Evolutionary conservation across 2,113 vertebrate species (phyloP).

Genomic region (Nipponia nippon): DNA sequence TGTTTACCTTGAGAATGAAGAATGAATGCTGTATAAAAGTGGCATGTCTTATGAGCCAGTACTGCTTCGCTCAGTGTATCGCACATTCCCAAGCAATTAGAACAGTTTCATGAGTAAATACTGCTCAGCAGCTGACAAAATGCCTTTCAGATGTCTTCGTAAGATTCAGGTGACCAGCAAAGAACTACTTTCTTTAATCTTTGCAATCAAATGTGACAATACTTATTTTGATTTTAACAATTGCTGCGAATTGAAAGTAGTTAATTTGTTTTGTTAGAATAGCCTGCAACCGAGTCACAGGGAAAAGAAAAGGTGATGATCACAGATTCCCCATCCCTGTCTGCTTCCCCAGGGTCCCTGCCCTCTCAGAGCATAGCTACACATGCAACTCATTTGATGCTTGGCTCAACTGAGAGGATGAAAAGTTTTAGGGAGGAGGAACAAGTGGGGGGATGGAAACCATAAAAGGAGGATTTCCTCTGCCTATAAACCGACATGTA

Average conservation of each 20-base stretch:
- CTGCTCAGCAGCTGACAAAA: slow-evolving; percentile 47
- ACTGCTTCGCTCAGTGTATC: background rate
- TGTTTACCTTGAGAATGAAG: background rate
- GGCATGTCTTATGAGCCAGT: background rate
- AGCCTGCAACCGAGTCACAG: background rate
- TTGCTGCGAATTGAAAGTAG: background rate
- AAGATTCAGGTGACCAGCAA: background rate
- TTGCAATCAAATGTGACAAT: background rate
- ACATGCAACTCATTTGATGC: background rate
- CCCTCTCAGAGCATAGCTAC: background rate
- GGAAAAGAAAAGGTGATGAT: background rate
- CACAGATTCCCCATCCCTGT: background rate
- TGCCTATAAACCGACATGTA: background rate
- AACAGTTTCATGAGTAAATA: slow-evolving; percentile 34
- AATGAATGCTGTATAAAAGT: background rate
- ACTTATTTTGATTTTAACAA: background rate
- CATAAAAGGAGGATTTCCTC: background rate
- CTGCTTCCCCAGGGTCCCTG: background rate
- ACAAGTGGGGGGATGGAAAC: background rate
- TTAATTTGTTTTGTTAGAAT: background rate
- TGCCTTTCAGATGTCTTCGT: slow-evolving; percentile 10
- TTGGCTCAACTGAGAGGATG: background rate
- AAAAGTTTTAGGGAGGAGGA: background rate
- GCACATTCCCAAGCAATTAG: slow-evolving; percentile 55
- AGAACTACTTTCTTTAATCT: background rate